phyloP scores from a whole-genome alignment of 2,113 vertebrate genomes.

The Erpornis zantholeuca region DNA sequence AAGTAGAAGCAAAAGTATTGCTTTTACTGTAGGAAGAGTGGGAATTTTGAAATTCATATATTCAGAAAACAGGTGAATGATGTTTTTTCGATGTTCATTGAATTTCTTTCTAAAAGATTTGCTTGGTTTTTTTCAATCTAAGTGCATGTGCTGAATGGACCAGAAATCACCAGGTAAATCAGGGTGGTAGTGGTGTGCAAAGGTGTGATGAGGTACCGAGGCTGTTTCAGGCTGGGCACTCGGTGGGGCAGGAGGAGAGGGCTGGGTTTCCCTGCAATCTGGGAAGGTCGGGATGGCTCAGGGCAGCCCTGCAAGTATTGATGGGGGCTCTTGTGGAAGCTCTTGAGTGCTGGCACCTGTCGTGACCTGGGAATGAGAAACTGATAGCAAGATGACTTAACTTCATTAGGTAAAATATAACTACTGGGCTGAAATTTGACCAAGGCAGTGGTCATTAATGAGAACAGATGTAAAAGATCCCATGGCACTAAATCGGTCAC shows the following conservation, averaged over 20 bases:
- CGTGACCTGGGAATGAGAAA: background rate
- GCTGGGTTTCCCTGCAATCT: fast-evolving
- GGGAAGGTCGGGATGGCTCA: fast-evolving
- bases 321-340: background rate
- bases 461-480: constrained; percentile 16
- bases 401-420: constrained; percentile 8
- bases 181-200: fast-evolving
- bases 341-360: background rate
- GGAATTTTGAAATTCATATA: background rate
- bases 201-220: fast-evolving
- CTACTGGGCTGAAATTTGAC: background rate
- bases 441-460: background rate
- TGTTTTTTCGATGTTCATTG: background rate
- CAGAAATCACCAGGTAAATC: background rate
- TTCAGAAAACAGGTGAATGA: background rate
- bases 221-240: background rate
- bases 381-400: background rate
- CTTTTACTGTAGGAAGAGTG: background rate
- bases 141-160: background rate
- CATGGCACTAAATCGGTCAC: background rate
- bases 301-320: fast-evolving
- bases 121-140: background rate
- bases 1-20: no score
- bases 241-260: fast-evolving
- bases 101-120: background rate